Percentiles rank a stretch among this genome's conserved stretches.
These are phyloP conservation scores for Gnathonemus echidnorhynchus DNA, from an alignment of 2,113 vertebrate genomes.

Conservation along the genomic window DNA sequence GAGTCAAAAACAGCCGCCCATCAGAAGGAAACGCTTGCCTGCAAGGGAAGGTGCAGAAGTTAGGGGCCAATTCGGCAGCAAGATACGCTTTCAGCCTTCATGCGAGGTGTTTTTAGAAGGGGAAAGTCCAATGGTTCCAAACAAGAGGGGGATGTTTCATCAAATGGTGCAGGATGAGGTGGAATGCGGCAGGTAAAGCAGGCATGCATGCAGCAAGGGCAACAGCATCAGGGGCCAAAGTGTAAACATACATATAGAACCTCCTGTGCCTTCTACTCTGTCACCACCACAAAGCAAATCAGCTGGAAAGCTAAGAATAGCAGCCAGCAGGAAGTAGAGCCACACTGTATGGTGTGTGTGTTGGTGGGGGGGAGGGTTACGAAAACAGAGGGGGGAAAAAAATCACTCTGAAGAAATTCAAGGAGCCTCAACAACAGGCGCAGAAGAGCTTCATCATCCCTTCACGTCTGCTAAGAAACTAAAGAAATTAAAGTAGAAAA, in stretches of 20 bases:
- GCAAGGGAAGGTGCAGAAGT: not conserved
- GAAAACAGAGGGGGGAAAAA: not conserved
- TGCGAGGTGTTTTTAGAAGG: not conserved
- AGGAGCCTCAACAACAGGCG: not conserved
- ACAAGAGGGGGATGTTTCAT: not conserved
- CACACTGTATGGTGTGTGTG: not conserved
- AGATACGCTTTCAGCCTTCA: not conserved
- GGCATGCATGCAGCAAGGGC: not conserved
- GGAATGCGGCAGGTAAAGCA: not conserved
- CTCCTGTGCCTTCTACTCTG: not conserved
- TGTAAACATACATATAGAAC: not conserved
- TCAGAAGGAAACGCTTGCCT: not conserved
- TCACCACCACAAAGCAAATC: slow-evolving; percentile 17
- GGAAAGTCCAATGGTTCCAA: not conserved
- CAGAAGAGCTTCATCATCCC: not conserved
- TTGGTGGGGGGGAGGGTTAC: not conserved
- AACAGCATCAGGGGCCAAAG: not conserved
- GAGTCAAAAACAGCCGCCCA: not conserved
- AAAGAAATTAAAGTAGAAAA: not conserved
- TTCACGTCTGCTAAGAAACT: not conserved
- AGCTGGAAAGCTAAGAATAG: slow-evolving; percentile 18
- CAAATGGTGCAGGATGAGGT: not conserved
- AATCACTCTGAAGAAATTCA: not conserved
- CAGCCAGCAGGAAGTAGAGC: not conserved
- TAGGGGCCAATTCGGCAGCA: not conserved